These are phyloP conservation scores for Lasioglossum morio DNA, from an alignment of 2,888 invertebrate genomes.

Conservation along the genomic window DNA sequence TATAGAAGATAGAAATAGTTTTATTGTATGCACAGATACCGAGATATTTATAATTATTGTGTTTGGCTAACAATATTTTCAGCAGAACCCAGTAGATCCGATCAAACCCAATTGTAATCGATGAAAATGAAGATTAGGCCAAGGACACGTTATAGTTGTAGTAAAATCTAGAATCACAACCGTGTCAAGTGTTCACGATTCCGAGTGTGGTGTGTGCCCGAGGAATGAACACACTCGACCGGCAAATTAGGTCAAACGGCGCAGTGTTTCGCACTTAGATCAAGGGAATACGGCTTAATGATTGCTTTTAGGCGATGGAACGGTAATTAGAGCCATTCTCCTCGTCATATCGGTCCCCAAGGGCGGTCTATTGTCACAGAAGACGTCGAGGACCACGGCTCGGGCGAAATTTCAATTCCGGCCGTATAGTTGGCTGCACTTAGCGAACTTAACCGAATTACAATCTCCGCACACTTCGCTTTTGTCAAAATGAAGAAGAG, in stretches of 20 bases:
- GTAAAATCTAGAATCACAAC: neutral
- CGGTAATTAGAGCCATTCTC: conserved; percentile 61
- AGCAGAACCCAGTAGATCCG: too few species aligned
- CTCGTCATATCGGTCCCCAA: conserved; percentile 43
- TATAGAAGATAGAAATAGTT: too few species aligned
- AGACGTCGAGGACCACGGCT: conserved; percentile 41
- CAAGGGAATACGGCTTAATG: conserved; percentile 32
- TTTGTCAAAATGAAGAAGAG: conserved; percentile 42
- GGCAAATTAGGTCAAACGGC: conserved; percentile 49
- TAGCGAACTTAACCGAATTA: conserved; percentile 68
- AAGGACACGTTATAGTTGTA: neutral
- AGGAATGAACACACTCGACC: neutral
- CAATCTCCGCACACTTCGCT: conserved; percentile 41
- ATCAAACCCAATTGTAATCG: neutral
- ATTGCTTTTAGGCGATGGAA: conserved; percentile 63
- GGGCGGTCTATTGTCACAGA: conserved; percentile 53
- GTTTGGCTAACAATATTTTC: too few species aligned
- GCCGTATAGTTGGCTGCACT: conserved; percentile 58
- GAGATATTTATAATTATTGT: too few species aligned
- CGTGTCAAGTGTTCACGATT: conserved; percentile 12
- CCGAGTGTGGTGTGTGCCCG: conserved; percentile 9
- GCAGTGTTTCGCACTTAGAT: conserved; percentile 55
- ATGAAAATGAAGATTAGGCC: neutral
- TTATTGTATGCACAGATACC: too few species aligned
- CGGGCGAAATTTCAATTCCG: conserved; percentile 55